Conservation (phyloP, 2,797 vertebrate genomes). For the Selene dorsalis region DNA sequence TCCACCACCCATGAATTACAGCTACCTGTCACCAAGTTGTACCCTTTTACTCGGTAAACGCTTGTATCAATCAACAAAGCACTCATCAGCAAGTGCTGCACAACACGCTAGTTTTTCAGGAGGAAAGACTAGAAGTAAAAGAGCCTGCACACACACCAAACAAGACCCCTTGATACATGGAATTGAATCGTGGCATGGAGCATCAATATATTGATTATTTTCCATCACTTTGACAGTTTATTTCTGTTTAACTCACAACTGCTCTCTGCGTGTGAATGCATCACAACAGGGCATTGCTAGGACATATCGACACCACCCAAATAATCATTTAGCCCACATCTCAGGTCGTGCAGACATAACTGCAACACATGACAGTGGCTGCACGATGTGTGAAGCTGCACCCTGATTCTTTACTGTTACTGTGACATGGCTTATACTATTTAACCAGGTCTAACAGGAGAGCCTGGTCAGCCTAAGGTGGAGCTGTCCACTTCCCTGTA, state of each 20-base stretch:
- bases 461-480: background rate
- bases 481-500: slow-evolving; percentile 53
- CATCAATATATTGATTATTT: too few relatives aligned
- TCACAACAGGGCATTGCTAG: background rate
- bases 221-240: background rate
- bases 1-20: slow-evolving; percentile 10
- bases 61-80: slow-evolving; percentile 12
- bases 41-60: slow-evolving; percentile 3
- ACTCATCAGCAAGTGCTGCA: slow-evolving; percentile 15
- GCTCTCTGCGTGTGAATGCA: background rate
- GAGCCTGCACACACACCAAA: background rate
- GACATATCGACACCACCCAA: background rate
- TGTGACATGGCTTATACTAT: background rate
- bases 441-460: background rate
- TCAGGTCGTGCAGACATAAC: background rate
- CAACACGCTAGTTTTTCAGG: background rate
- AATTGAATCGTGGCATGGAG: background rate
- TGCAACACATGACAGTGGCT: background rate
- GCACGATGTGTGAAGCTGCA: slow-evolving; percentile 1
- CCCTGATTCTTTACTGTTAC: background rate
- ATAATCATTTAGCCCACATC: background rate
- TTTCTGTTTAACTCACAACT: background rate
- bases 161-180: background rate
- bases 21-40: slow-evolving; percentile 1
- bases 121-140: background rate